Evolutionary conservation across 2,888 invertebrate species (phyloP), one percentile per base, ranked within the genome.

Genomic region (Mesorhabditis spiculigera): DNA sequence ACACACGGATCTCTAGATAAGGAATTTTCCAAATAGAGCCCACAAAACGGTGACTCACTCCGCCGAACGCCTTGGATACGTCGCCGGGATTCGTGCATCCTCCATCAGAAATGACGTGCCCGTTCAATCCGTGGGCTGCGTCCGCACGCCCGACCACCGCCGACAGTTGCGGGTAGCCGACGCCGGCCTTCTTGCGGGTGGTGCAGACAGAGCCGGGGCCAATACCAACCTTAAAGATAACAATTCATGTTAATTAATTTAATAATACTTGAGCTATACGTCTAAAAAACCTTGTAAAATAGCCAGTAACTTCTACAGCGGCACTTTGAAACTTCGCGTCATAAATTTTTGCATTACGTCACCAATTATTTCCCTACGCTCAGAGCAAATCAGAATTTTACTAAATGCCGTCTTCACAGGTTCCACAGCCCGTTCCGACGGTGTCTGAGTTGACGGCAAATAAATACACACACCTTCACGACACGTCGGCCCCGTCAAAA

Each of bases 141-240:
- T 94, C 94, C 4, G 94, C 93, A 88, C 94, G 95, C 87, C 95
- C 95, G 68, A 95, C 90, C 50, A 95, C 94, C 44, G 94, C 94
- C 64, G 93, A 93, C 62, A 94, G 88, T 87, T 94, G 94, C 0
- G 94, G 75, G 67, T 80, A 79, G 5, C 79, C 79, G 44, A 94
- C 94, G 0, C 94, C 94, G 0, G 94, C 93, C 89, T 94, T 94
- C 88, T 93, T 92, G 63, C 94, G 89, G 0, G 94, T 94, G 5
- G 94, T 94, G 86, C 94, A 94, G 2, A 94, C 94, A 0, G 93
- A 93, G 0, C 93, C 93, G 6, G 93, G 93, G 1, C 93, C 93
- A 78, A 93, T 93, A 43, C 93, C 93, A 68, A 91, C 87, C 77
- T 79, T 28, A 10, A 72, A 68, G 28, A 3, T 28, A 6, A 50